Evolutionary conservation across 1,140 invertebrate genomes (phyloP).

Genomic region (Leguminivora glycinivorella): DNA sequence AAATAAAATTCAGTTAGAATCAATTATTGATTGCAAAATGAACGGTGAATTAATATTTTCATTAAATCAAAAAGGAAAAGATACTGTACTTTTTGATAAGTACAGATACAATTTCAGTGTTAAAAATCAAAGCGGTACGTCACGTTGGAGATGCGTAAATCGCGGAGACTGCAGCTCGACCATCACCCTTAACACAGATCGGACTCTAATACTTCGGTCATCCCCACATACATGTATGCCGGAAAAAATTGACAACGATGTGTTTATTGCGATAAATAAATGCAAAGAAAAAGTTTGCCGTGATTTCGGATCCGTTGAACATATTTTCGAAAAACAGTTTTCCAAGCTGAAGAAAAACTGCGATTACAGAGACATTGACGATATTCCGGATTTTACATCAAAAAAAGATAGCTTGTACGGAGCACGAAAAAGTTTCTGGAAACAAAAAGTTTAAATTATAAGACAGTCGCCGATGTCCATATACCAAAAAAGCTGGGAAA

Average conservation of each 20-base stretch:
- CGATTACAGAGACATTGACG: neutral
- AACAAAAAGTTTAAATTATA: slow-evolving; percentile 1
- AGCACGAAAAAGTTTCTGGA: neutral
- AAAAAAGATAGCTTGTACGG: slow-evolving; percentile 1
- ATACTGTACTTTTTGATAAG: slow-evolving; percentile 4
- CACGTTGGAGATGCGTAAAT: slow-evolving; percentile 4
- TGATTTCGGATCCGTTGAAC: slow-evolving; percentile 13
- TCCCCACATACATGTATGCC: slow-evolving; percentile 5
- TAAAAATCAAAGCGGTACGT: slow-evolving; percentile 1
- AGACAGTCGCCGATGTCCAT: neutral
- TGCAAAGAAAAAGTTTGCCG: slow-evolving; percentile 7
- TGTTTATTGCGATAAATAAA: slow-evolving; percentile 7
- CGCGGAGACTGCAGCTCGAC: neutral
- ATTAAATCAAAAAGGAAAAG: slow-evolving; percentile 3
- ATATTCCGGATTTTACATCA: slow-evolving; percentile 2
- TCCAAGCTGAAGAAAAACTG: neutral
- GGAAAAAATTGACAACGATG: slow-evolving; percentile 17
- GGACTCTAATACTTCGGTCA: slow-evolving; percentile 8
- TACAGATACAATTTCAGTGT: slow-evolving; percentile 1
- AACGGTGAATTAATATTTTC: neutral
- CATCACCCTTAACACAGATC: neutral
- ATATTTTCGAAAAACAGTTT: slow-evolving; percentile 2
- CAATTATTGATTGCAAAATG: slow-evolving; percentile 7
- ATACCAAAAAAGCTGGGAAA: neutral
- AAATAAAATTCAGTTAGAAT: neutral